Conservation (phyloP, 2,888 invertebrate genomes). For the Acanthopleura granulata region DNA sequence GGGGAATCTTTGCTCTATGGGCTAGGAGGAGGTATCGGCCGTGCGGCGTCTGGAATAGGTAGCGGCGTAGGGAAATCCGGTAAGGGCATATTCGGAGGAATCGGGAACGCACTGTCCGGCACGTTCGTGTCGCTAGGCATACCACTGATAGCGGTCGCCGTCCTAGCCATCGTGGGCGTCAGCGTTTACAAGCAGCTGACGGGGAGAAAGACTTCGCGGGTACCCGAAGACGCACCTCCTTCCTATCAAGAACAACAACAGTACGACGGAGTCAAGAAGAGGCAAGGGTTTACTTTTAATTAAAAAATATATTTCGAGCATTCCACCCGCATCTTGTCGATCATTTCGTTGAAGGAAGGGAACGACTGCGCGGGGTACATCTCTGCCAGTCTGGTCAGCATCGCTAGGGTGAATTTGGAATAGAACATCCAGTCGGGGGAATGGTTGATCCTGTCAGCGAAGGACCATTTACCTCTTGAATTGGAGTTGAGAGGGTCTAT, state of each 20-base stretch:
- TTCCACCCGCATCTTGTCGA: not conserved
- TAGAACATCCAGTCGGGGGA: not conserved
- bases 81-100: too few relatives aligned
- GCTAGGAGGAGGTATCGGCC: too few relatives aligned
- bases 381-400: not conserved
- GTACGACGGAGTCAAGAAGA: not conserved
- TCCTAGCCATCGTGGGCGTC: not conserved
- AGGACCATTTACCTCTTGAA: not conserved
- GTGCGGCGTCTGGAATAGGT: too few relatives aligned
- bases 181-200: constrained; percentile 2
- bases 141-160: not conserved
- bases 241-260: not conserved
- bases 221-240: too few relatives aligned
- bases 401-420: not conserved
- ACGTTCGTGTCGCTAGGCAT: not conserved
- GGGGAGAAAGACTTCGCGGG: not conserved
- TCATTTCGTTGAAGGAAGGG: not conserved
- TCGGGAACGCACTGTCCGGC: not conserved
- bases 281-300: not conserved
- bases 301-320: not conserved
- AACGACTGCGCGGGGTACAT: not conserved
- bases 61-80: too few relatives aligned
- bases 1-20: too few relatives aligned
- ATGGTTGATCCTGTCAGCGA: not conserved
- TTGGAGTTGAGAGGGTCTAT: constrained; percentile 1